These are phyloP conservation scores for Actenoides lindsayi DNA, from an alignment of 2,113 vertebrate species.

Conservation along the genomic window DNA sequence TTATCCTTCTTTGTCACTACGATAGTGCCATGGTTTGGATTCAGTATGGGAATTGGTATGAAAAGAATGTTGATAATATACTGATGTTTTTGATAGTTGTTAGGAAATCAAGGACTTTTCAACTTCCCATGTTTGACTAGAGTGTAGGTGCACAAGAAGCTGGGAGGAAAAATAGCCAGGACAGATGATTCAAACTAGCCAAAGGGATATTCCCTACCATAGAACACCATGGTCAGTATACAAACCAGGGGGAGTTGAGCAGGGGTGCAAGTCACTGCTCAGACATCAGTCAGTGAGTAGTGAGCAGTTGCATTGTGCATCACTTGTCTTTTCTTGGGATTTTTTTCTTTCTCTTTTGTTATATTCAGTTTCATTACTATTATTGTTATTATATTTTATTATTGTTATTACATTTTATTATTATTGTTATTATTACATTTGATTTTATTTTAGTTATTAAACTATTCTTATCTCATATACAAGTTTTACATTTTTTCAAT, in stretches of 20 bases:
- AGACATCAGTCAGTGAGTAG: not conserved
- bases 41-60: not conserved
- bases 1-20: not conserved
- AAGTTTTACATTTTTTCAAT: not conserved
- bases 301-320: not conserved
- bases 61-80: too few relatives aligned
- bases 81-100: too few relatives aligned
- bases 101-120: not conserved
- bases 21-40: not conserved
- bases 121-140: not conserved
- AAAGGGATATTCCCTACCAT: not conserved
- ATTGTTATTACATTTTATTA: not conserved
- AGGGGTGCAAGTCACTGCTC: not conserved
- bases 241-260: not conserved
- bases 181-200: not conserved
- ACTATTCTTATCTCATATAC: not conserved
- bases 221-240: not conserved
- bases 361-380: not conserved
- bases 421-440: not conserved
- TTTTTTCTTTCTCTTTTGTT: not conserved
- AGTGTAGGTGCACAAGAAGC: not conserved
- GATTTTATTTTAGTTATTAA: not conserved
- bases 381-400: not conserved
- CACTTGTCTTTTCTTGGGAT: not conserved
- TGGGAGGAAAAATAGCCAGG: not conserved